phyloP scores from a whole-genome alignment of 2,113 vertebrate species.

The Proterorhinus semilunaris region DNA sequence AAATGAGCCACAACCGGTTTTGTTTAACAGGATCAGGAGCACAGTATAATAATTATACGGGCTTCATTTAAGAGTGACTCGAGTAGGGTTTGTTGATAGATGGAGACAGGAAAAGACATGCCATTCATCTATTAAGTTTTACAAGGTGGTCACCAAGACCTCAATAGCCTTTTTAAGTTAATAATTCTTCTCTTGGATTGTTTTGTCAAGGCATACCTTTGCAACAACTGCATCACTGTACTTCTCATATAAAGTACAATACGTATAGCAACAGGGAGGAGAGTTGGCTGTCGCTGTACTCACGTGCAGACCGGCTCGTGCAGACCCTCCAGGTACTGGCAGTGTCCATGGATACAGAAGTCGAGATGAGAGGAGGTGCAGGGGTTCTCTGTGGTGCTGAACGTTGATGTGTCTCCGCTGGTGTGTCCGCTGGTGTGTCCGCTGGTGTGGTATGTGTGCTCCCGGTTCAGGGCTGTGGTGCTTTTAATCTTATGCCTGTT shows the following conservation, averaged over 20 bases:
- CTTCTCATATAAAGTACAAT: not conserved
- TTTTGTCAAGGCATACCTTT: not conserved
- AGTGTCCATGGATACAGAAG: constrained; percentile 78
- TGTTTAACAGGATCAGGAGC: too few species aligned
- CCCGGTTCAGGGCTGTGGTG: constrained; percentile 55
- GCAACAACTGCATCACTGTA: not conserved
- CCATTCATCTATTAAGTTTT: too few species aligned
- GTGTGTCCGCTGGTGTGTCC: not conserved
- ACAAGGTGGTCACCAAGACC: too few species aligned
- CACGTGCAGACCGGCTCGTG: constrained; percentile 75
- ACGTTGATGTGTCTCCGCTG: constrained; percentile 20
- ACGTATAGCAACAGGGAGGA: too few species aligned
- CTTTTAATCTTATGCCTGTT: constrained; percentile 45
- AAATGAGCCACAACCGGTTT: too few species aligned
- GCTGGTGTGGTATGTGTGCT: constrained; percentile 28
- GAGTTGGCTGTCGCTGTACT: constrained; percentile 40
- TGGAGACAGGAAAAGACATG: too few species aligned
- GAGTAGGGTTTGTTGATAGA: too few species aligned
- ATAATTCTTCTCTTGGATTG: too few species aligned
- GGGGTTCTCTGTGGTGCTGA: constrained; percentile 59
- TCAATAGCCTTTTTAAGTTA: too few species aligned
- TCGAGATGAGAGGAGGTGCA: constrained; percentile 71
- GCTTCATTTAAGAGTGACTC: too few species aligned
- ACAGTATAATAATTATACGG: too few species aligned
- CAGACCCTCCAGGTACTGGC: constrained; percentile 73